Evolutionary conservation across 2,888 invertebrate species (phyloP).

Genomic region (Dicycla oo): DNA sequence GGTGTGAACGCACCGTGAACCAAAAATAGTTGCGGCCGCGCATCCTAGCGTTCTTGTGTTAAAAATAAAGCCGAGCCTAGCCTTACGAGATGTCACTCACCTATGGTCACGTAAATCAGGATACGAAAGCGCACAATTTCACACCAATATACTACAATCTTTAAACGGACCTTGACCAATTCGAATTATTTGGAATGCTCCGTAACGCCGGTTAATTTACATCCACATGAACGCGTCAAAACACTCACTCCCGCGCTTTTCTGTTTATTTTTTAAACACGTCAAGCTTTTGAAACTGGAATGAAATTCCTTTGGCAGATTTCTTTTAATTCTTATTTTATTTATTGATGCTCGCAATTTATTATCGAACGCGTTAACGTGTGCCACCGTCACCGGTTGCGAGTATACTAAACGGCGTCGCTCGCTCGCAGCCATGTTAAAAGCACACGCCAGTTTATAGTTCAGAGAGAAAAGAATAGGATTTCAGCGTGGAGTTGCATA

Average conservation of each 20-base stretch:
- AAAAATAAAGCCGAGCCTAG: constrained; percentile 83
- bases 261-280: constrained; percentile 64
- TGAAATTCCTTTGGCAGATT: constrained; percentile 65
- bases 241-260: constrained; percentile 78
- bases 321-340: constrained; percentile 65
- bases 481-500: constrained; percentile 74
- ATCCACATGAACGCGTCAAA: constrained; percentile 75
- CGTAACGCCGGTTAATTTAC: constrained; percentile 80
- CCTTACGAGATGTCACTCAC: constrained; percentile 84
- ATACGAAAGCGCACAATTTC: constrained; percentile 74
- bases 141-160: constrained; percentile 78
- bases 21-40: constrained; percentile 85
- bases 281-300: constrained; percentile 56
- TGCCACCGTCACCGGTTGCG: constrained; percentile 81
- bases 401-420: constrained; percentile 81
- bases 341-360: constrained; percentile 68
- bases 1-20: constrained; percentile 82
- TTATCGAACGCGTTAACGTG: constrained; percentile 76
- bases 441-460: constrained; percentile 79
- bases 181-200: constrained; percentile 75
- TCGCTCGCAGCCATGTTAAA: constrained; percentile 83
- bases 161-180: constrained; percentile 80
- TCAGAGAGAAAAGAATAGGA: constrained; percentile 83
- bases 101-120: constrained; percentile 76
- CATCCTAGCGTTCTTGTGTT: constrained; percentile 80